These are phyloP conservation scores for Meloe dianella DNA, from an alignment of 2,888 invertebrate species.

Conservation along the genomic window DNA sequence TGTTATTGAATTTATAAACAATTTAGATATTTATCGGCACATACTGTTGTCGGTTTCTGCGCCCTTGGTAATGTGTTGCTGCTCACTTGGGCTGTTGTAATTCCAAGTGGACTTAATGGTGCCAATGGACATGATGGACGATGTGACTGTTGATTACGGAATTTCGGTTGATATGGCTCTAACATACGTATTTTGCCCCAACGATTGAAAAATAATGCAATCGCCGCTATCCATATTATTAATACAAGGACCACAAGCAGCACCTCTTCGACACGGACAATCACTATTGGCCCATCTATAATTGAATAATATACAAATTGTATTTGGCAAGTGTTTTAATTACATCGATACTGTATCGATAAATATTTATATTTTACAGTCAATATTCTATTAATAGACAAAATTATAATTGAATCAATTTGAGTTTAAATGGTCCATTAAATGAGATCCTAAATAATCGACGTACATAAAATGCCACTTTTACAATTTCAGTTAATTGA, in stretches of 20 bases:
- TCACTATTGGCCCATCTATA: conserved; percentile 65
- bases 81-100: conserved; percentile 58
- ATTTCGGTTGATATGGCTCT: conserved; percentile 92
- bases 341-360: neutral
- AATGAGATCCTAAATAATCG: neutral
- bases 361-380: neutral
- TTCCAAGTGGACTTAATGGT: conserved; percentile 55
- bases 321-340: no score
- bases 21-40: conserved; percentile 33
- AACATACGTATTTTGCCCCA: conserved; percentile 92
- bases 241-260: conserved; percentile 83
- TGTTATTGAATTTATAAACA: neutral
- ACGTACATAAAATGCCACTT: no score
- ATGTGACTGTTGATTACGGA: conserved; percentile 76
- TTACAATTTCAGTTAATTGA: neutral
- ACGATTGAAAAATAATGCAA: conserved; percentile 84
- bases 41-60: conserved; percentile 45
- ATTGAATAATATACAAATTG: conserved; percentile 15
- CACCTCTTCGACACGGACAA: conserved; percentile 84
- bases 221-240: conserved; percentile 85
- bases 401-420: neutral
- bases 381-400: neutral
- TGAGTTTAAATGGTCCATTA: neutral
- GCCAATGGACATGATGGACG: conserved; percentile 76
- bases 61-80: conserved; percentile 44